A percentile compares a stretch with the other conserved stretches of the same genome.
Evolutionary conservation across 2,797 vertebrate species (phyloP).

Genomic region (Sebastes dallii): DNA sequence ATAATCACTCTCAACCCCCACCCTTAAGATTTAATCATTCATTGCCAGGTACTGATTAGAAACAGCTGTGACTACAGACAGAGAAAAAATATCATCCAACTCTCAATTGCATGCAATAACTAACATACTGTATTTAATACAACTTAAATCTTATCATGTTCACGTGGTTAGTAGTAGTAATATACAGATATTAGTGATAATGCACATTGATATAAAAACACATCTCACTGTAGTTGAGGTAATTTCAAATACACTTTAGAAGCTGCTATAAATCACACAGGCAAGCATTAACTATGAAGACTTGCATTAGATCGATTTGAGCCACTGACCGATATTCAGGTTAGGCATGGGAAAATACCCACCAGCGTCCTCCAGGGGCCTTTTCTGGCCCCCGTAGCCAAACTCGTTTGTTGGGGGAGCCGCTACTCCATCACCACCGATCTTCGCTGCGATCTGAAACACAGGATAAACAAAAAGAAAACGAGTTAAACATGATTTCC

Average conservation of each 20-base stretch:
- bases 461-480: background rate
- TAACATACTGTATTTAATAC: background rate
- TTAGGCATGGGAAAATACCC: constrained; percentile 86
- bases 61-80: constrained; percentile 1
- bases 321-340: constrained; percentile 83
- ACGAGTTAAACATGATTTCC: background rate
- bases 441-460: constrained; percentile 97
- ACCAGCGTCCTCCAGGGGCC: constrained; percentile 99
- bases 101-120: constrained; percentile 26
- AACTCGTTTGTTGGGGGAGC: constrained; percentile 91
- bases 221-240: background rate
- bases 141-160: background rate
- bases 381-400: constrained; percentile 97
- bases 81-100: background rate
- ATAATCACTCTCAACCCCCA: background rate
- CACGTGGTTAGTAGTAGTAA: background rate
- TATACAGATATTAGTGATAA: background rate
- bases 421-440: constrained; percentile 92
- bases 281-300: constrained; percentile 64
- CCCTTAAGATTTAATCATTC: background rate
- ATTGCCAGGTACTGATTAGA: background rate
- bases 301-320: constrained; percentile 77
- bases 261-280: constrained; percentile 53
- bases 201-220: background rate
- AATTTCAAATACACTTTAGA: constrained; percentile 23